Base-by-base conservation (phyloP, 2,113 vertebrate species). In the Atrichornis clamosus region DNA sequence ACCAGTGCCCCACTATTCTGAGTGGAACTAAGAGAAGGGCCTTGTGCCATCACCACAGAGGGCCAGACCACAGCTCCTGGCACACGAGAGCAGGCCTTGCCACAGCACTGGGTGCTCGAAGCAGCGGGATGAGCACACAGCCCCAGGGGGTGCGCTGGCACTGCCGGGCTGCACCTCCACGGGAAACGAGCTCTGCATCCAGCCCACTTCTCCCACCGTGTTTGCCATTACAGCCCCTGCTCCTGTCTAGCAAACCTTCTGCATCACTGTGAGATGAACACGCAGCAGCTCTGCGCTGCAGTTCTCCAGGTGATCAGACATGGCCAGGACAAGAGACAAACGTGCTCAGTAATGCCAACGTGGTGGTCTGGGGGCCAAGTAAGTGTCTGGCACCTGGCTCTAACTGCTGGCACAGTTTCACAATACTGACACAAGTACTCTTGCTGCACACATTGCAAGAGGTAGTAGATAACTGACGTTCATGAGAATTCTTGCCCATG, bases 21-120 rank as follows among this genome's bases (percentile, higher is more conserved):
- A 42, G 37, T 0, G 6, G 6, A 42, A 11, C 22, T 6, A 33
- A 15, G 46, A 65, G 37, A 70, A 64, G 18, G 10, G n/a, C 16
- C 44, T 60, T 6, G 44, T 56, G 30, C 52, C 53, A 8, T 17
- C 53, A 15, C 23, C 37, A 27, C n/a, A n/a, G 35, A 53, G 37
- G 37, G 33, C 32, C 46, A 58, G 37, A 41, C 23, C 35, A 6
- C 3, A 3, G 7, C 19, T 2, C 44, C 7, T 18, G 46, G 23
- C 3, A 1, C 2, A 0, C 0, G 47, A 39, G 27, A 41, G 35
- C 6, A 1, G 85, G n/a, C 7, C 33, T 1, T 15, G n/a, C 0
- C n/a, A 0, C 0, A 0, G 39, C 27, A 3, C 15, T 9, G 1
- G 21, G 13, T 23, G 24, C 64, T 74, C 11, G 79, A 44, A 26